Base-by-base conservation (phyloP, 2,888 invertebrate genomes). In the Andrena praecox region DNA sequence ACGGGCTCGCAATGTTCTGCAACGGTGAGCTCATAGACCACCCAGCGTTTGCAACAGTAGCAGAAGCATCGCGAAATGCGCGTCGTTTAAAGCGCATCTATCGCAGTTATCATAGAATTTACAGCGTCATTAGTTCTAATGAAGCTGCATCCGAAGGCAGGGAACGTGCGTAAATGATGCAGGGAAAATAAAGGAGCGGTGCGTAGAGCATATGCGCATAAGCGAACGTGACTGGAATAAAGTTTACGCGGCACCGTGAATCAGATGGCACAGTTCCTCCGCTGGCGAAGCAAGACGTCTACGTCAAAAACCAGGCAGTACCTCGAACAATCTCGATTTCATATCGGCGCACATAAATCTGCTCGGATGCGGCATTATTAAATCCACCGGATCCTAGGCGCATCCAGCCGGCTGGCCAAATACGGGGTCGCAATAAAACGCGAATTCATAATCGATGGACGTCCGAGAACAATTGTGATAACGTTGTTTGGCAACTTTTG, bases 301-400 rank as follows among this genome's bases (percentile, higher is more conserved):
- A 83, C 84, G 78, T 83, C 84, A 71, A 83, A 83, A 83, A 83
- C 69, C 48, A 33, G 82, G 60, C 69, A 72, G 72, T 56, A 12
- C 10, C 66, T 62, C 72, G 77, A 64, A 35, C 69, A 77, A 83
- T 83, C 84, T 84, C 81, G 73, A 83, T 83, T 83, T 83, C 83
- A 83, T 83, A 77, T 83, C 84, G 84, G 59, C 20, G 50, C 10
- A 67, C 84, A 84, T 83, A 84, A 83, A 83, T 83, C 78, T 71
- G 56, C 29, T 50, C 52, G 52, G 70, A 75, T 67, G 69, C 60
- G 60, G 69, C 77, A 73, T 83, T 83, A 77, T 84, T 83, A 83
- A 83, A 82, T 77, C 59, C 83, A 35, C 56, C 54, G 60, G 72
- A 69, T 82, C 29, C 73, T 60, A 71, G 52, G 31, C 33, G 68